Conservation (phyloP, 2,797 vertebrate genomes). For the Rhinophrynus dorsalis region DNA sequence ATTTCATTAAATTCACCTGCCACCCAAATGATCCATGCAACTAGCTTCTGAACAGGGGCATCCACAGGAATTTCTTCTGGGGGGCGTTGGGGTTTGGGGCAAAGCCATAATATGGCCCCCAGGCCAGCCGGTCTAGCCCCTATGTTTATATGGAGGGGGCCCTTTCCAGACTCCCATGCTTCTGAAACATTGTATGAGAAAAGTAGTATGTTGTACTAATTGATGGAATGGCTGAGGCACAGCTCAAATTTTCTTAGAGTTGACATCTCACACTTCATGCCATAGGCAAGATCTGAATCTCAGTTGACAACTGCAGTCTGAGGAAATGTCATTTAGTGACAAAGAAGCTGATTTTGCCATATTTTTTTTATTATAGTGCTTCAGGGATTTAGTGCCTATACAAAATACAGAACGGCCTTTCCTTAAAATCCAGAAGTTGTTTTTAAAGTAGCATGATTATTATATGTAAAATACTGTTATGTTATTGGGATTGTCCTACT, state of each 20-base stretch:
- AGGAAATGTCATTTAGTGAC: slow-evolving; percentile 5
- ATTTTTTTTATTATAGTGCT: slow-evolving; percentile 3
- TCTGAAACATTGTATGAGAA: not conserved
- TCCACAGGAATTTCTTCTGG: too few relatives aligned
- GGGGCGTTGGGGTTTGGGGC: too few relatives aligned
- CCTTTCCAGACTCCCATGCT: not conserved
- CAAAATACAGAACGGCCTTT: not conserved
- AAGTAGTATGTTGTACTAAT: not conserved
- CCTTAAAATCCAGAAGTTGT: not conserved
- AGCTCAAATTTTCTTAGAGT: not conserved
- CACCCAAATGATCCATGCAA: too few relatives aligned
- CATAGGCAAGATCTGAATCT: slow-evolving; percentile 11
- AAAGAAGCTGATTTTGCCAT: not conserved
- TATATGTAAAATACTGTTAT: too few relatives aligned
- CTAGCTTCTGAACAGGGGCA: too few relatives aligned
- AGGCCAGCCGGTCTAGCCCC: too few relatives aligned
- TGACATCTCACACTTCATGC: slow-evolving; percentile 9
- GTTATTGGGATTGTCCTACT: too few relatives aligned
- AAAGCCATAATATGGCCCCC: too few relatives aligned
- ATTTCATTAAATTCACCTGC: not conserved
- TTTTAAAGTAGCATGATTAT: too few relatives aligned
- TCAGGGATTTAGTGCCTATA: not conserved
- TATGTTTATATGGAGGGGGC: too few relatives aligned
- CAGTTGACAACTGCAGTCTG: slow-evolving; percentile 11
- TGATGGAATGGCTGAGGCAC: not conserved